Evolutionary conservation across 1,140 invertebrate species (phyloP).

Genomic region (Drosophila leontia): DNA sequence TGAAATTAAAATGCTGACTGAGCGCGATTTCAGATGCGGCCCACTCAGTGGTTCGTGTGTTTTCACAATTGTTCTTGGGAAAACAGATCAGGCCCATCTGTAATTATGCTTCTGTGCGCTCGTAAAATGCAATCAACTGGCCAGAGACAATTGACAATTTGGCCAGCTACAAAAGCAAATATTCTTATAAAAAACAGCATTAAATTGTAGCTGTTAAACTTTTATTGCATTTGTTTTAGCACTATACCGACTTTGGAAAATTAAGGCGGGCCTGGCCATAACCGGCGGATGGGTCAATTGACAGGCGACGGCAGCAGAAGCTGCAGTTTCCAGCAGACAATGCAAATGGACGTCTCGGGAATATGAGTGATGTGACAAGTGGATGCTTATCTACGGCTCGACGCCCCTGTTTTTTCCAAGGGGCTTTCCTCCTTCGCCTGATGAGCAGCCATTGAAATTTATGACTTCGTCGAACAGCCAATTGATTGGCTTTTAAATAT

Average conservation of each 20-base stretch:
- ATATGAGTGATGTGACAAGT: conserved; percentile 76
- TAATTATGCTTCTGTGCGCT: conserved; percentile 37
- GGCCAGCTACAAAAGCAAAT: conserved; percentile 9
- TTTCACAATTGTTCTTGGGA: conserved; percentile 57
- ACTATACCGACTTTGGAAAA: conserved; percentile 36
- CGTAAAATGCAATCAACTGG: conserved; percentile 66
- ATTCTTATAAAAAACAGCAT: conserved; percentile 18
- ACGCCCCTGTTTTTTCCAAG: conserved; percentile 52
- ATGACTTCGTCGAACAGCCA: conserved; percentile 59
- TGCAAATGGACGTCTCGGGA: conserved; percentile 45
- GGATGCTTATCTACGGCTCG: conserved; percentile 46
- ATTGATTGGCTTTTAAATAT: conserved; percentile 77
- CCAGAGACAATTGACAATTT: conserved; percentile 43
- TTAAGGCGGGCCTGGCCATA: conserved; percentile 43
- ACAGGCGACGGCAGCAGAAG: conserved; percentile 35
- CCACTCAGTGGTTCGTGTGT: conserved; percentile 44
- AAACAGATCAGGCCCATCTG: conserved; percentile 44
- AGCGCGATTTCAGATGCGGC: conserved; percentile 42
- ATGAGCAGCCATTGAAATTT: conserved; percentile 72
- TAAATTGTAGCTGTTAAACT: conserved; percentile 36
- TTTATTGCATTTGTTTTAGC: conserved; percentile 37
- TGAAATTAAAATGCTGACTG: conserved; percentile 52
- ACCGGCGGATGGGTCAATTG: conserved; percentile 56
- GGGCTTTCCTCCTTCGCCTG: conserved; percentile 19
- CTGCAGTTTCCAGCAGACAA: conserved; percentile 56